Base-by-base conservation (phyloP, 1,140 invertebrate species). In the Panagrolaimus sp. region DNA sequence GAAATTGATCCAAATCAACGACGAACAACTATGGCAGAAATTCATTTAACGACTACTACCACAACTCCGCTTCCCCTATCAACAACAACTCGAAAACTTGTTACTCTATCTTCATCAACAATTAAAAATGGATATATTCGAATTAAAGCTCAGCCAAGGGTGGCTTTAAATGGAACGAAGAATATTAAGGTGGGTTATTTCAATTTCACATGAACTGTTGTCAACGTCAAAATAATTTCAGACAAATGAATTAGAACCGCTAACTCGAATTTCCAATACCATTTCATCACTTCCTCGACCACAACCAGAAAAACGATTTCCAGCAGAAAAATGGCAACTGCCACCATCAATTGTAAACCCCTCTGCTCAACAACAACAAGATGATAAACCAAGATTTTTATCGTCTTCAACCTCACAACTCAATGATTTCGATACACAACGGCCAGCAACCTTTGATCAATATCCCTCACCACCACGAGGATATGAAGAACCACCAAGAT, bases 241-340 rank as follows among this genome's bases (percentile, higher is more conserved):
- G 31, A 38, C 31, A 38, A 38, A 57, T 16, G 1, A 16, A 25
- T 25, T 57, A 20, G 16, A 57, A 8, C 2, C 20, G 11, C 20
- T 57, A 16, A 57, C 20, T 9, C 27, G 2, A 20, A 25, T 2
- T 8, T 23, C 27, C 16, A 11, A 57, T 20, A 27, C 51, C 9
- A 27, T 25, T 16, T 16, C 11, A 11, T 57, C 51, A 14, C 20
- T 25, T 13, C 20, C 65, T 43, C 14, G 67, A 7, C 9, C 53
- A 31, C 66, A 66, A 16, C 14, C 69, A 16, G 69, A 72, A 68
- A 43, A 75, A 4, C 63, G 73, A 13, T 74, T 76, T 27, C 72
- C 72, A 14, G 72, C 72, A 14, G 20, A 75, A 16, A 38, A 70
- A n/a, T 74, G 72, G 72, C 74, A 74, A 71, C 46, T 74, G 16